Evolutionary conservation across 2,113 vertebrate genomes (phyloP).

Genomic region (Dissostichus mawsoni): DNA sequence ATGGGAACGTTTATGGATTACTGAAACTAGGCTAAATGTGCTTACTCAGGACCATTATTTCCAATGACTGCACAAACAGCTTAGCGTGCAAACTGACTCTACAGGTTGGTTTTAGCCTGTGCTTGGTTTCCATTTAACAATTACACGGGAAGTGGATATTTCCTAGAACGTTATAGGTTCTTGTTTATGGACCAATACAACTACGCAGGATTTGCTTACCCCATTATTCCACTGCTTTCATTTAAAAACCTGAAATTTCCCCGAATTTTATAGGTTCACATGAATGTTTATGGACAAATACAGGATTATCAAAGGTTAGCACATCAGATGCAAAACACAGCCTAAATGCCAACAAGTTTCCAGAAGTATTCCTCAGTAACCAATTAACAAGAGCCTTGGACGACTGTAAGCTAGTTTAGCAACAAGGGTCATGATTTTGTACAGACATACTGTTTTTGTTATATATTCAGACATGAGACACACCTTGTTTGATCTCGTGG

Average conservation of each 20-base stretch:
- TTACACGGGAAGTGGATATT: no score
- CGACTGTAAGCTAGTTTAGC: background rate
- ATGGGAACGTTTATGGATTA: constrained; percentile 49
- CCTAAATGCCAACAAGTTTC: constrained; percentile 26
- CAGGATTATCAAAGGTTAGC: constrained; percentile 25
- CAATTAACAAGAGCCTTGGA: background rate
- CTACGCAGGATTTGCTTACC: no score
- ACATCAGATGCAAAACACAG: constrained; percentile 15
- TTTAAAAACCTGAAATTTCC: constrained; percentile 7
- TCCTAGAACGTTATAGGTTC: no score
- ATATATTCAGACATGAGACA: background rate
- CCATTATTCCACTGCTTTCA: no score
- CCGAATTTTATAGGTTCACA: background rate
- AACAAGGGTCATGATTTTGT: background rate
- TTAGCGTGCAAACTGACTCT: no score
- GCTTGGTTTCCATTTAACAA: no score
- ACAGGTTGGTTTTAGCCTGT: no score
- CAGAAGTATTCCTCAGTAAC: background rate
- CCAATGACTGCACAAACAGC: no score
- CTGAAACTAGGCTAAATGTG: no score
- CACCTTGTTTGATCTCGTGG: constrained; percentile 37
- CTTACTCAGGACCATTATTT: no score
- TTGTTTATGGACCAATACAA: no score
- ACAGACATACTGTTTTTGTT: background rate
- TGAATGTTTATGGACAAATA: constrained; percentile 66